Percentiles rank a stretch among this genome's conserved stretches.
These are phyloP conservation scores for Sylvia borin DNA, from an alignment of 2,797 vertebrate species.

Conservation along the genomic window DNA sequence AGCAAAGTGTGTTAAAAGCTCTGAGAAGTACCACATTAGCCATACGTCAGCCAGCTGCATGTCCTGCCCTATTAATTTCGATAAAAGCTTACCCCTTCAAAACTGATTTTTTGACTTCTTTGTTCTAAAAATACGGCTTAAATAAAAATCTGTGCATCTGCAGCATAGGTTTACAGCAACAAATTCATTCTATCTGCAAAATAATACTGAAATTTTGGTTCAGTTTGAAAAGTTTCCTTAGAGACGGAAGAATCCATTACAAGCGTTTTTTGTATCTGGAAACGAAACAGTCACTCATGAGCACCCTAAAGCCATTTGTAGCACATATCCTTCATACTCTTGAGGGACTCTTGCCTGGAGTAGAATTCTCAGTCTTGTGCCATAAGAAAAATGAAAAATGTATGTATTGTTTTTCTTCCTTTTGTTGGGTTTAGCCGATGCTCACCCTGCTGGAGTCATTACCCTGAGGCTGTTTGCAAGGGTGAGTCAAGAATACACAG, in stretches of 20 bases:
- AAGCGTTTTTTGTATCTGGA: background rate
- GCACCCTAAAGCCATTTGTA: background rate
- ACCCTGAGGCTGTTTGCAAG: background rate
- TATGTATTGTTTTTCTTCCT: background rate
- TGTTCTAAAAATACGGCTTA: background rate
- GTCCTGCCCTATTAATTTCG: constrained; percentile 19
- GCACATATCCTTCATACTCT: background rate
- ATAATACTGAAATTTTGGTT: background rate
- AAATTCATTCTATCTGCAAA: background rate
- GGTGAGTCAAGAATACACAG: background rate
- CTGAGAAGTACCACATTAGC: constrained; percentile 38
- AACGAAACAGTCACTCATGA: background rate
- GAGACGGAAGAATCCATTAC: background rate
- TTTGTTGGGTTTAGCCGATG: background rate
- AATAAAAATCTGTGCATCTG: background rate
- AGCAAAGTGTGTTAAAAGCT: constrained; percentile 59
- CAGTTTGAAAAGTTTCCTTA: background rate
- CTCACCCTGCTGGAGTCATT: background rate
- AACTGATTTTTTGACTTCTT: background rate
- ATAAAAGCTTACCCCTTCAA: constrained; percentile 1
- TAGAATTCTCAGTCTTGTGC: background rate
- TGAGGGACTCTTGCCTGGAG: background rate
- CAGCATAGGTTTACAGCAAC: background rate
- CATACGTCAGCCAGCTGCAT: constrained; percentile 31
- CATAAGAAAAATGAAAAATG: background rate